These are phyloP conservation scores for Calliphora vicina DNA, from an alignment of 1,140 invertebrate species.

Conservation along the genomic window DNA sequence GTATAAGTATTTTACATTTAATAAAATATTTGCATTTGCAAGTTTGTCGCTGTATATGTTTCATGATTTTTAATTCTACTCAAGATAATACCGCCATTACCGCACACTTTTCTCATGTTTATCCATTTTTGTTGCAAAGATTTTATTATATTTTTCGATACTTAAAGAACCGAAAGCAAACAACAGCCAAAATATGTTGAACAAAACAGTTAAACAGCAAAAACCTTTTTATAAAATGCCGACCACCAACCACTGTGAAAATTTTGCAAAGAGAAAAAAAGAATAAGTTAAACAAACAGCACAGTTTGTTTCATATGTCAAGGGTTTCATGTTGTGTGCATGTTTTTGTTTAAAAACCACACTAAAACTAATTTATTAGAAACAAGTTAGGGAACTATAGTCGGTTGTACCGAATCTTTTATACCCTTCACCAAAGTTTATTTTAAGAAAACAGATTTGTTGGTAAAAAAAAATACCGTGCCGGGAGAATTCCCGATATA, in stretches of 20 bases:
- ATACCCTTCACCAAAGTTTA: too few species aligned
- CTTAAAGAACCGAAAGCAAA: too few species aligned
- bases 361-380: neutral
- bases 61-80: too few species aligned
- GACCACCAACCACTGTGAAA: conserved; percentile 4
- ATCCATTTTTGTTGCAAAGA: neutral
- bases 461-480: too few species aligned
- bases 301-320: neutral
- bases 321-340: neutral
- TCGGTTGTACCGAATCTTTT: too few species aligned
- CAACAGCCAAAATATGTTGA: too few species aligned
- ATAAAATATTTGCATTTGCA: neutral
- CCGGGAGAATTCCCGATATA: too few species aligned
- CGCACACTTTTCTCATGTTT: neutral
- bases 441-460: too few species aligned
- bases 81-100: neutral
- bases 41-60: neutral
- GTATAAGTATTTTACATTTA: neutral
- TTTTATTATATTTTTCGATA: neutral
- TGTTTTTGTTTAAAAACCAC: neutral
- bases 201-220: neutral
- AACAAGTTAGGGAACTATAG: too few species aligned
- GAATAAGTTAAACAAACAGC: too few species aligned
- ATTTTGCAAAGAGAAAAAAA: neutral
- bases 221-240: neutral